A percentile compares a stretch with the other conserved stretches of the same genome.
phyloP scores from a whole-genome alignment of 2,888 invertebrate species.

The Aphelenchoides bicaudatus region DNA sequence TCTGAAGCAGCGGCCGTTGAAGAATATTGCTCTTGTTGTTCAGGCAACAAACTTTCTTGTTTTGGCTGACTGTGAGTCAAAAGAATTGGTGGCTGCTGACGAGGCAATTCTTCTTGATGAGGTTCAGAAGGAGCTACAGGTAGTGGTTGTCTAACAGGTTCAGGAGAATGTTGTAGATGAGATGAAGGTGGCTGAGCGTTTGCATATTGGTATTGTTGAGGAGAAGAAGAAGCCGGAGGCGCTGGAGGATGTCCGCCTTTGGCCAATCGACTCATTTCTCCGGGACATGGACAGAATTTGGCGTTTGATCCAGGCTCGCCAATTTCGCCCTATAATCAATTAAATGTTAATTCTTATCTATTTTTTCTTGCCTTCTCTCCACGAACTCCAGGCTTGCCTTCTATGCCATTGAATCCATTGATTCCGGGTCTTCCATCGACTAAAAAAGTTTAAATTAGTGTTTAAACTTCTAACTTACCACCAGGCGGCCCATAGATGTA shows the following conservation, averaged over 20 bases:
- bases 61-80: background rate
- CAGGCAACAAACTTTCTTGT: slow-evolving; percentile 1
- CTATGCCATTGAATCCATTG: slow-evolving; percentile 52
- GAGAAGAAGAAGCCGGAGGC: too few relatives aligned
- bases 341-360: slow-evolving; percentile 10
- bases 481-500: slow-evolving; percentile 57
- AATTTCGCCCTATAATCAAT: slow-evolving; percentile 31
- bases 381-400: slow-evolving; percentile 51
- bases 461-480: slow-evolving; percentile 24
- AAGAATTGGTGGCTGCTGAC: slow-evolving; percentile 1
- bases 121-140: background rate
- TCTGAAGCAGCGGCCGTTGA: too few relatives aligned
- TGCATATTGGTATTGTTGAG: too few relatives aligned
- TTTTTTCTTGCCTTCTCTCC: slow-evolving; percentile 35
- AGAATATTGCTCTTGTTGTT: background rate
- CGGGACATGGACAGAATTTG: slow-evolving; percentile 56
- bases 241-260: background rate
- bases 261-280: slow-evolving; percentile 9
- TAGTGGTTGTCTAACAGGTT: background rate
- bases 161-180: background rate
- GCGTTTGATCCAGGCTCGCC: slow-evolving; percentile 56
- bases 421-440: slow-evolving; percentile 37
- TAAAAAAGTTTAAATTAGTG: background rate
- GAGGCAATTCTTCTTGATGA: background rate
- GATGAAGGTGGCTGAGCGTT: slow-evolving; percentile 3